phyloP scores from a whole-genome alignment of 2,888 invertebrate species.

The Amitus sp. region DNA sequence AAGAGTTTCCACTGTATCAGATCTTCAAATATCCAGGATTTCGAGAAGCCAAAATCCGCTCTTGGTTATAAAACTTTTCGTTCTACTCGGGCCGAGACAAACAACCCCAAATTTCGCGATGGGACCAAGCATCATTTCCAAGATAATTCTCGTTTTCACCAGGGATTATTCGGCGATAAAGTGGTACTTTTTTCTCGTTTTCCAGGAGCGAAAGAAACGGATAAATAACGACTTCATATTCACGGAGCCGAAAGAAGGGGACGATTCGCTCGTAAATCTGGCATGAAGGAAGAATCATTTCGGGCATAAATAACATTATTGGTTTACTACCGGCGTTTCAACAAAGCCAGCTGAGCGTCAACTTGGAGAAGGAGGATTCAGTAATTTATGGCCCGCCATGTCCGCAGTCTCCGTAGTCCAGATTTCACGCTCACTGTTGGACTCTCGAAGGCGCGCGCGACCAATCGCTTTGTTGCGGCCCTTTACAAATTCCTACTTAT shows the following conservation, averaged over 20 bases:
- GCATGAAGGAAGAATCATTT: conserved; percentile 57
- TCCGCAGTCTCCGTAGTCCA: conserved; percentile 23
- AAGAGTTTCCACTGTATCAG: no score
- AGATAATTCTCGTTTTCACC: background rate
- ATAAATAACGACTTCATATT: conserved; percentile 56
- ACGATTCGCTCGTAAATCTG: conserved; percentile 52
- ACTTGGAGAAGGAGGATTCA: conserved; percentile 6
- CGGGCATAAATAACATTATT: conserved; percentile 62
- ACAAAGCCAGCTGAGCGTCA: conserved; percentile 17
- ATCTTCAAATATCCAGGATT: no score
- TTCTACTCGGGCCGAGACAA: background rate
- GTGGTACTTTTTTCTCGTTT: background rate
- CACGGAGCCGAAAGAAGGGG: conserved; percentile 44
- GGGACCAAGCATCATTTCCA: background rate
- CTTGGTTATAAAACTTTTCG: no score
- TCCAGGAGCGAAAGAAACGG: conserved; percentile 13
- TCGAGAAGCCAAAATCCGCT: no score
- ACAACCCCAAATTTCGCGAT: background rate
- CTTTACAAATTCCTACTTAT: conserved; percentile 25
- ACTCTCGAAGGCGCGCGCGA: conserved; percentile 25
- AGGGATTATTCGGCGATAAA: background rate
- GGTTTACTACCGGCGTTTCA: conserved; percentile 53
- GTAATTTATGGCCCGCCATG: conserved; percentile 30
- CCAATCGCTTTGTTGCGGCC: conserved; percentile 24
- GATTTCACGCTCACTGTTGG: conserved; percentile 32